Evolutionary conservation across 2,113 vertebrate species (phyloP), one percentile per base, ranked within the genome.

Genomic region (Ictalurus punctatus): DNA sequence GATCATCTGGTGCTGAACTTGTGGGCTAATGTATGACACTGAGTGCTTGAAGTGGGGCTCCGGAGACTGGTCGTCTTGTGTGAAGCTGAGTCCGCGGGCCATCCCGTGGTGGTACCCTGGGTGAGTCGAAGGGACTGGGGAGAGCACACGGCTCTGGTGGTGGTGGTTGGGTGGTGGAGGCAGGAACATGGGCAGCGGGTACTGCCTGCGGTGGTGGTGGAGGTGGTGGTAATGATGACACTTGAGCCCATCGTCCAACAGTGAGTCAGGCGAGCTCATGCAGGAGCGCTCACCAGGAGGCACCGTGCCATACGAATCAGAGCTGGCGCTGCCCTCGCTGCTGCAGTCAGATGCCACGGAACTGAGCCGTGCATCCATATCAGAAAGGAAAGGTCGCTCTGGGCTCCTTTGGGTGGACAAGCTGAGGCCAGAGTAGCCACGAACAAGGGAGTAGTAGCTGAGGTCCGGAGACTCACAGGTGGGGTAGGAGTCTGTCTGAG

Each of bases 401-500:
- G 97, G 98, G 87, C 97, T 98, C 19, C 96, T 96, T 0, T 96
- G 95, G 67, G 96, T 95, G 7, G 97, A 96, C 13, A 98, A 92
- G 2, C 96, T 95, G 84, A 98, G 95, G 78, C 96, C 97, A 0
- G 97, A 96, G 91, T 98, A 98, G 0, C 97, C 96, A 0, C 95
- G 98, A 86, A 97, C 92, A 92, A 98, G 97, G 0, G 97, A 98
- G 86, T 98, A 99, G 95, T 99, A 99, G 54, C 96, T 97, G 84
- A 97, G 91, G 85, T 99, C 98, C 2, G 97, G 97, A 21, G 98
- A 98, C 90, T 99, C 97, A n/a, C 97, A 98, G 95, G 97, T 97
- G 63, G 97, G 97, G 93, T 98, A 98, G 76, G 96, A 96, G 89
- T 99, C 98, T 13, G 91, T 56, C 5, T 97, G 97, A 94, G 95